Evolutionary conservation across 2,113 vertebrate genomes (phyloP).

Genomic region (Pachycephala philippinensis): DNA sequence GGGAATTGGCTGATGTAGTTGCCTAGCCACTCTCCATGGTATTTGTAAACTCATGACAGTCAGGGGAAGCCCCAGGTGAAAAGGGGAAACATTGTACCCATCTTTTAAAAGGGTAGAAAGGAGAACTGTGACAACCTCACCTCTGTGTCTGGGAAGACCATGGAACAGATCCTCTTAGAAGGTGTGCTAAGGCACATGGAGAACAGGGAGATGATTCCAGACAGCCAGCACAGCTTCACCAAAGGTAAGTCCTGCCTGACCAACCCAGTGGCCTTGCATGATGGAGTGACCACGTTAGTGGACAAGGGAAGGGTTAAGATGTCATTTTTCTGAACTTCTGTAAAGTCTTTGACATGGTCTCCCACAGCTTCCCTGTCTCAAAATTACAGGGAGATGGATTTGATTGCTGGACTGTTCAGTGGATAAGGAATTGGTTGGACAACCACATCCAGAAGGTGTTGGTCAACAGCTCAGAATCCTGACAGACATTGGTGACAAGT

Average conservation of each 20-base stretch:
- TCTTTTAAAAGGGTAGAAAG: neutral
- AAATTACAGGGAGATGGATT: neutral
- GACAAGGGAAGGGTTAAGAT: neutral
- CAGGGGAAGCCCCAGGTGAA: neutral
- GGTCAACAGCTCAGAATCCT: neutral
- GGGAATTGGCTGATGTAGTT: neutral
- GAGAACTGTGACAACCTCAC: neutral
- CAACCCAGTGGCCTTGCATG: neutral
- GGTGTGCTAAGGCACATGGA: neutral
- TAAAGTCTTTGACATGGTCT: neutral
- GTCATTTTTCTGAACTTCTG: neutral
- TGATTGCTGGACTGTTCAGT: neutral
- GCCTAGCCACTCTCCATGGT: neutral
- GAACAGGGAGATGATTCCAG: neutral
- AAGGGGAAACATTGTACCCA: neutral
- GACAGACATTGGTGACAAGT: neutral
- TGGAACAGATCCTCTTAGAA: neutral
- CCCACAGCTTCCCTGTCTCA: neutral
- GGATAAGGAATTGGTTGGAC: neutral
- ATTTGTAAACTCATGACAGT: neutral
- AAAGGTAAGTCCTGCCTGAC: neutral
- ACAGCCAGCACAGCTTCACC: neutral
- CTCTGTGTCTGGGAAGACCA: neutral
- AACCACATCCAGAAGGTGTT: neutral
- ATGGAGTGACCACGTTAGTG: neutral